Evolutionary conservation across 2,113 vertebrate genomes (phyloP), one percentile per base, ranked within the genome.

Genomic region (Dermatemys mawii): DNA sequence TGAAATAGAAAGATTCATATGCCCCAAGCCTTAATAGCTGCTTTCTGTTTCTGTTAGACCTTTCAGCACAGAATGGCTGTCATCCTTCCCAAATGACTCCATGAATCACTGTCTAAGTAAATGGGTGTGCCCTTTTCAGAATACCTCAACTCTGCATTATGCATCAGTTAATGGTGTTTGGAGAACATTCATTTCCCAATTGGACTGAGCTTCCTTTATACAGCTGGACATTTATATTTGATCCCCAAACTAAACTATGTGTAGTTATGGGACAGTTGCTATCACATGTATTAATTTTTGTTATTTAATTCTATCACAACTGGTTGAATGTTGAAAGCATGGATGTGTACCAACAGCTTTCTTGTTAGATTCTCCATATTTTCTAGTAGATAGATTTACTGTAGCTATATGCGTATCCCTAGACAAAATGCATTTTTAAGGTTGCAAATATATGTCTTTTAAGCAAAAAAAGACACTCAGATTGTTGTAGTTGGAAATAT

Each of bases 91-190:
- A 94, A 96, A 94, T 96, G 96, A 73, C 49, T 86, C 53, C 91
- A 86, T 84, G 93, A 96, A 94, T 92, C 70, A 95, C 96, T 96
- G 97, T 91, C 78, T 92, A 92, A 94, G 95, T 97, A 88, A 98
- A 95, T 95, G 88, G 84, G 87, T 95, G 88, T 70, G 41, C 55
- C 89, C 81, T 91, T 97, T 97, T 95, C 94, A 96, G 90, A 91
- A 89, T 91, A 94, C 93, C 91, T 93, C 95, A 86, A 48, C 87
- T 94, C 94, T 95, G 87, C 94, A 89, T 96, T 95, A 96, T 93
- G 88, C 95, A 95, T 94, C 97, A 96, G 90, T 8, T 49, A 92
- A 96, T 93, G 92, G 96, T 97, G 94, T 97, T 97, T 94, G 95
- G 88, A 96, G 90, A 92, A 90, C 94, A 86, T 96, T 96, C 93